Percentiles rank a stretch among this genome's conserved stretches.
Evolutionary conservation across 2,113 vertebrate genomes (phyloP).

Genomic region (Herpetotheres cachinnans): DNA sequence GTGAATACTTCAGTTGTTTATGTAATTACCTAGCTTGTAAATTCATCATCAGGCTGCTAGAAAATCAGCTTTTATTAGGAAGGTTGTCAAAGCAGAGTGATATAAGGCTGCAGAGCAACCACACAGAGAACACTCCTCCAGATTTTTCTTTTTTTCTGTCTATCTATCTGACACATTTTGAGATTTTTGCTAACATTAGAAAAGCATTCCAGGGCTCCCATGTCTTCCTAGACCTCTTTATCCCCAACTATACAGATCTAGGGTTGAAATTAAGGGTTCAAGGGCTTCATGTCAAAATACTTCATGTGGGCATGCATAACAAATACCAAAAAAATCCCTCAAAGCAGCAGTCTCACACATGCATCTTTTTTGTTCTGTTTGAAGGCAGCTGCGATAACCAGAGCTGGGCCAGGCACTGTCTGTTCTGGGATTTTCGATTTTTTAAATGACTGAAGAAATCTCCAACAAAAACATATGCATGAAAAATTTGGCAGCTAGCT

Average conservation of each 20-base stretch:
- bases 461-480: not conserved
- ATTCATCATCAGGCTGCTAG: not conserved
- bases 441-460: not conserved
- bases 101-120: not conserved
- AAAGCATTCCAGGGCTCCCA: not conserved
- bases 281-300: not conserved
- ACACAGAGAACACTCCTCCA: not conserved
- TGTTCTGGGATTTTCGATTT: not conserved
- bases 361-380: not conserved
- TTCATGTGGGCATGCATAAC: not conserved
- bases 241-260: not conserved
- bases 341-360: not conserved
- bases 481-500: not conserved
- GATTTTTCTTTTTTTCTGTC: not conserved
- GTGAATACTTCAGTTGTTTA: not conserved
- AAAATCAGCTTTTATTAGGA: not conserved
- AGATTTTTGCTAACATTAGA: not conserved
- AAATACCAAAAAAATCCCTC: not conserved
- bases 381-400: not conserved
- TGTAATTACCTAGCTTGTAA: not conserved
- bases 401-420: not conserved
- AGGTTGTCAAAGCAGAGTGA: not conserved
- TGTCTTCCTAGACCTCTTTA: not conserved
- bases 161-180: not conserved
- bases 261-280: not conserved